Evolutionary conservation across 2,888 invertebrate species (phyloP).

Genomic region (Liopterus haemorrhoidalis): DNA sequence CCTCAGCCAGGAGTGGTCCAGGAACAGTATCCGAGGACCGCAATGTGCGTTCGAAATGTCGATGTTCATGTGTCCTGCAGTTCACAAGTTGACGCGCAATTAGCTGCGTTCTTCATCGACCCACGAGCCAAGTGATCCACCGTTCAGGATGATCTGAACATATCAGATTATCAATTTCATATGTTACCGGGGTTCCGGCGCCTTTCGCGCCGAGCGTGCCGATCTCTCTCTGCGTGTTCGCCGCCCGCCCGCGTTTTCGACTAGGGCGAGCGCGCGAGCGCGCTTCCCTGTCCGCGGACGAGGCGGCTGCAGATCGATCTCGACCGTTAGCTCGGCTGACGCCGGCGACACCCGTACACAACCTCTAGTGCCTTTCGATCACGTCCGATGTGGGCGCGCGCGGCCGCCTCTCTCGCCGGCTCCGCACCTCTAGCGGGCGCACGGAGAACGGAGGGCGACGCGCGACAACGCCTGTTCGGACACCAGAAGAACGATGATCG

Average conservation of each 20-base stretch:
- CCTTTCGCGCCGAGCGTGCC: not conserved
- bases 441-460: not conserved
- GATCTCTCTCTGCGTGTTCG: not conserved
- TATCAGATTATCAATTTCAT: no score
- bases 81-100: constrained; percentile 48
- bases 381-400: not conserved
- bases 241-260: not conserved
- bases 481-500: not conserved
- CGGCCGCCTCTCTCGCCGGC: not conserved
- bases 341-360: not conserved
- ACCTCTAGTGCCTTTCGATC: not conserved
- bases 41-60: constrained; percentile 59
- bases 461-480: not conserved
- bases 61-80: constrained; percentile 56
- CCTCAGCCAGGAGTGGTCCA: constrained; percentile 50
- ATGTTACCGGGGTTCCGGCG: no score
- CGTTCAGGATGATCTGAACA: constrained; percentile 44
- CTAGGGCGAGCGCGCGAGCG: not conserved
- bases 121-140: constrained; percentile 56
- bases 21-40: constrained; percentile 48
- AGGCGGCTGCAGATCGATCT: not conserved
- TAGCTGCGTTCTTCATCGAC: constrained; percentile 56
- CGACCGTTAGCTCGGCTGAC: not conserved
- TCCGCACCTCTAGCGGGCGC: not conserved
- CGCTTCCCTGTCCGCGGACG: not conserved